Evolutionary conservation across 2,888 invertebrate genomes (phyloP).

Genomic region (Beris chalybata): DNA sequence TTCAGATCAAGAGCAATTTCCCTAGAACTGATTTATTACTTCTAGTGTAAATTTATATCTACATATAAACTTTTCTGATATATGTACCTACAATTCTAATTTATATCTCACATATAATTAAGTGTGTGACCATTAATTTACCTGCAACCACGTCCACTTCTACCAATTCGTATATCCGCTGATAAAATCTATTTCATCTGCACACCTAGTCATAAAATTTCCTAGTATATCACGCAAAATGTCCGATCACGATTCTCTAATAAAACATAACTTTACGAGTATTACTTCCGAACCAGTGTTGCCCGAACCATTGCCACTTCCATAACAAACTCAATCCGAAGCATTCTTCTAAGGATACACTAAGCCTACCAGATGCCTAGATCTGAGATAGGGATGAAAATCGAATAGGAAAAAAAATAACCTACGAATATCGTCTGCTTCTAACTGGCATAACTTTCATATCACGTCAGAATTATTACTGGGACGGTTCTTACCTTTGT

Average conservation of each 20-base stretch:
- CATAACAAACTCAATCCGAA: constrained; percentile 15
- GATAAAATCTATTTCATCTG: constrained; percentile 1
- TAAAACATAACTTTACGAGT: constrained; percentile 34
- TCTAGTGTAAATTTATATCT: too few relatives aligned
- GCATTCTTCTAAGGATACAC: not conserved
- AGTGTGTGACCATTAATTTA: constrained; percentile 15
- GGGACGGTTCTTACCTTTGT: not conserved
- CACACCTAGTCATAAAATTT: constrained; percentile 18
- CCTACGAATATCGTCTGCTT: not conserved
- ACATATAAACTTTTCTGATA: too few relatives aligned
- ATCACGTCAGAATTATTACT: constrained; percentile 15
- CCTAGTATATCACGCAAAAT: constrained; percentile 23
- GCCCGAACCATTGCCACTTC: not conserved
- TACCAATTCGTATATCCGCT: constrained; percentile 14
- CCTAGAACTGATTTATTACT: too few relatives aligned
- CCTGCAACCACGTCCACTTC: constrained; percentile 6
- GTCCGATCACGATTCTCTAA: constrained; percentile 31
- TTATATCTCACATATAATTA: constrained; percentile 18
- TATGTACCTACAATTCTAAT: not conserved
- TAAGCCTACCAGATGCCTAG: constrained; percentile 21
- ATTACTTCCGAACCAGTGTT: constrained; percentile 7
- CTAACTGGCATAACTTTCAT: not conserved
- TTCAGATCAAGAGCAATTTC: too few relatives aligned
- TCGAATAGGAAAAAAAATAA: too few relatives aligned
- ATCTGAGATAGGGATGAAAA: not conserved